Evolutionary conservation across 2,113 vertebrate genomes (phyloP), one percentile per base, ranked within the genome.

Genomic region (Sterrhoptilus dennistouni): DNA sequence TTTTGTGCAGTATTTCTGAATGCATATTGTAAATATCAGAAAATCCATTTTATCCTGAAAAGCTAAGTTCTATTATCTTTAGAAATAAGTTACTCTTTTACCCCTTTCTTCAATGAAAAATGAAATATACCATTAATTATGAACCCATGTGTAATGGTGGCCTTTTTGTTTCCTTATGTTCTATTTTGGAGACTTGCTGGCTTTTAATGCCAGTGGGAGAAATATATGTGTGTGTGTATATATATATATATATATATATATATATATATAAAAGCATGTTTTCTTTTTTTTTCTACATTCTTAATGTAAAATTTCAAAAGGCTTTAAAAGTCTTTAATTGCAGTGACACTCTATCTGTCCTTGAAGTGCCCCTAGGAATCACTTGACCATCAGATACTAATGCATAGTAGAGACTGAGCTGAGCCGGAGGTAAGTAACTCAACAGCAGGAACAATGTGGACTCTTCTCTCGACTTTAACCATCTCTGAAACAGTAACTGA

Each of bases 111-210:
- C 40, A 77, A 14, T 50, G 35, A 92, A 89, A 89, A 87, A 36
- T 47, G 7, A 36, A 87, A 79, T 57, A 25, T 8, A 45, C 11
- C 11, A 56, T 40, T 89, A 81, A 56, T 75, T 83, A 80, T 53
- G 14, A 0, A 0, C 1, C 16, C 2, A 40, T 49, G 25, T 42
- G n/a, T 92, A 81, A 52, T 52, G 56, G 47, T 22, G 35, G 49
- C 3, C n/a, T 89, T 82, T 87, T 86, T 79, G 31, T 71, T 80
- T 83, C 66, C 22, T 63, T 84, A 23, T 59, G 33, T 14, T 83
- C 24, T 81, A 0, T 78, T 92, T 83, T 87, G 47, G 60, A 79
- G 56, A 49, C 31, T 38, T 61, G 25, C 14, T 90, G 68, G 17
- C 7, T 90, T 93, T 69, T 52, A 89, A 78, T 92, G 59, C 21